A percentile compares a stretch with the other conserved stretches of the same genome.
Conservation (phyloP, 2,797 vertebrate genomes). For the Passerculus sandwichensis region DNA sequence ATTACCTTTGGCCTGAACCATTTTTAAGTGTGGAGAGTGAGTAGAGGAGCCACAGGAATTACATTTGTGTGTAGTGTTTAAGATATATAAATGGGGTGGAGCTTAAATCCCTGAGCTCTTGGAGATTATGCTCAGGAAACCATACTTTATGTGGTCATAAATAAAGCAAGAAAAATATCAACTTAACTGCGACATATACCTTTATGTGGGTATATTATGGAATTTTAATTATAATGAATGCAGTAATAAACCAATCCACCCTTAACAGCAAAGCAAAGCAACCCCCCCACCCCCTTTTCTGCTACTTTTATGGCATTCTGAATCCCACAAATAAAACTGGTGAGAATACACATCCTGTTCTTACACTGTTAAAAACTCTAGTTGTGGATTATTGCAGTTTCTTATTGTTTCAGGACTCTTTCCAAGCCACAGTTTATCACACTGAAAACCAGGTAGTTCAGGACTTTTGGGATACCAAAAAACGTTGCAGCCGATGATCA, state of each 20-base stretch:
- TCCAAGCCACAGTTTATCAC: slow-evolving; percentile 58
- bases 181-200: slow-evolving; percentile 49
- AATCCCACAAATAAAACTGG: slow-evolving; percentile 69
- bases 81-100: slow-evolving; percentile 63
- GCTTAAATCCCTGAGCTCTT: slow-evolving; percentile 58
- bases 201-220: slow-evolving; percentile 69
- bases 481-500: neutral
- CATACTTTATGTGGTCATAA: slow-evolving; percentile 71
- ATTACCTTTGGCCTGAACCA: slow-evolving; percentile 28
- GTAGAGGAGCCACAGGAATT: slow-evolving; percentile 40
- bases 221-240: slow-evolving; percentile 72
- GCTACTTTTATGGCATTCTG: slow-evolving; percentile 46
- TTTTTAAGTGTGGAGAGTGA: slow-evolving; percentile 19
- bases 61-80: slow-evolving; percentile 31
- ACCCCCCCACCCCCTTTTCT: neutral
- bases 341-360: slow-evolving; percentile 61
- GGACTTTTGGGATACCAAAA: neutral
- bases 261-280: slow-evolving; percentile 40
- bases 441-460: neutral
- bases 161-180: slow-evolving; percentile 72
- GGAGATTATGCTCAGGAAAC: slow-evolving; percentile 69
- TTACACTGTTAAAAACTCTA: slow-evolving; percentile 10
- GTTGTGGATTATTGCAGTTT: slow-evolving; percentile 54
- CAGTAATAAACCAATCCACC: slow-evolving; percentile 60
- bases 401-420: slow-evolving; percentile 58